Base-by-base conservation (phyloP, 2,888 invertebrate species). In the Sarcophaga subvicina region DNA sequence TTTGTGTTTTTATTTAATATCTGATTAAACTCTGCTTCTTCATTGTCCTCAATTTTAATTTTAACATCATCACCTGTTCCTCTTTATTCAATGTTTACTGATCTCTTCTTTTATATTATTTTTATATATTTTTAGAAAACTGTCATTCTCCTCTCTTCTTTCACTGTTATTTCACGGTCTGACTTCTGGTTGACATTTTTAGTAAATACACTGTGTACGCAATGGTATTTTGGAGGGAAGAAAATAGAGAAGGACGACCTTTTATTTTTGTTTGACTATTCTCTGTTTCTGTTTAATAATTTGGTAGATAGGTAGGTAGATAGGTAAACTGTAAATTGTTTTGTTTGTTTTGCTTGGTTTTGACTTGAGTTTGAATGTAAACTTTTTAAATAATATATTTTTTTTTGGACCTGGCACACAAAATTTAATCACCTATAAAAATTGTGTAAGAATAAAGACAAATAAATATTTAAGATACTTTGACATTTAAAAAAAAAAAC, bases 361-460 rank as follows among this genome's bases (percentile, higher is more conserved):
- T 83, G 84, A 83, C 82, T 88, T 88, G 82, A 67, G 72, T 90
- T 91, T 83, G 72, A 77, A 84, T 84, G 82, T 78, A 85, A 73
- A 89, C 89, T 89, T 90, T 90, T 90, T 89, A 64, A 77, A 60
- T 59, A 66, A 77, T 78, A 83, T 71, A 64, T 89, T 89, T 90
- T 89, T 90, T 89, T 90, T 91, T 90, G 89, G 88, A 90, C 89
- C 89, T 90, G 91, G 92, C 91, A 89, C 91, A 90, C 91, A 90
- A 91, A 90, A 70, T 92, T 91, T 76, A 69, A 91, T 88, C 89
- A 92, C 92, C 92, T 92, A 92, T 91, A 92, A 92, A 91, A 91
- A 91, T 90, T 90, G 90, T 91, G 90, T 90, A 90, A 91, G 91
- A 92, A 90, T 91, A 91, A 91, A 91, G 89, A 88, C 90, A 91